phyloP scores from a whole-genome alignment of 1,140 invertebrate species.

The Drosophila virilis region DNA sequence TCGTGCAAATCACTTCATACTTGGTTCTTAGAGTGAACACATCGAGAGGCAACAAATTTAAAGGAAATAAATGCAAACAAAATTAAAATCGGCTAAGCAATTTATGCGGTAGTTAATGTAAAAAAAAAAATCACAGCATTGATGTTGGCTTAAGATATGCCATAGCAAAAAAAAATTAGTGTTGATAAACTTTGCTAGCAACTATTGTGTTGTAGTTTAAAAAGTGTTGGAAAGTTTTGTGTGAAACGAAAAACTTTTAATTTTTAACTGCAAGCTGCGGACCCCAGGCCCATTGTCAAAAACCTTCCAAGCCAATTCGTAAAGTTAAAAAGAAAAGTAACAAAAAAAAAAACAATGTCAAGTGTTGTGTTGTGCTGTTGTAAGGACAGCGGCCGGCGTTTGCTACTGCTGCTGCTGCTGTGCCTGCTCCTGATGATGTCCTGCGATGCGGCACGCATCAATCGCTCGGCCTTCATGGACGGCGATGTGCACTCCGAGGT shows the following conservation, averaged over 20 bases:
- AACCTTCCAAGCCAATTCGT: slow-evolving; percentile 2
- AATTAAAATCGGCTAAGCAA: slow-evolving; percentile 19
- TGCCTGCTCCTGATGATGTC: slow-evolving; percentile 46
- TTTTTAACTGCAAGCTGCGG: neutral
- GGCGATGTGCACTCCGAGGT: slow-evolving; percentile 67
- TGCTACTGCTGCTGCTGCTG: slow-evolving; percentile 40
- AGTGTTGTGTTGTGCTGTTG: slow-evolving; percentile 34
- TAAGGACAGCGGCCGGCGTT: slow-evolving; percentile 29
- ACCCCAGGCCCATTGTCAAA: neutral
- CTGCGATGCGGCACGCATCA: slow-evolving; percentile 50
- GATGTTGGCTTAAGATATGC: neutral
- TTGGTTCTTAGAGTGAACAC: slow-evolving; percentile 84
- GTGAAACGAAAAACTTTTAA: neutral
- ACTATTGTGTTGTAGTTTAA: neutral
- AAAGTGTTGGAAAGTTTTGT: slow-evolving; percentile 11
- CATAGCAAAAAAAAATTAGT: slow-evolving; percentile 9
- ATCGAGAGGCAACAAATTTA: slow-evolving; percentile 63
- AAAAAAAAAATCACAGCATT: slow-evolving; percentile 15
- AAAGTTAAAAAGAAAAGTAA: neutral
- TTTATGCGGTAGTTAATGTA: slow-evolving; percentile 3
- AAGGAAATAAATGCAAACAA: slow-evolving; percentile 39
- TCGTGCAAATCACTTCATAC: slow-evolving; percentile 84
- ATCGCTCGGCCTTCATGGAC: slow-evolving; percentile 57
- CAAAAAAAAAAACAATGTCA: slow-evolving; percentile 35
- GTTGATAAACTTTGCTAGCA: slow-evolving; percentile 9